Evolutionary conservation across 2,888 invertebrate genomes (phyloP), one percentile per base, ranked within the genome.

Genomic region (Pherbina coryleti): DNA sequence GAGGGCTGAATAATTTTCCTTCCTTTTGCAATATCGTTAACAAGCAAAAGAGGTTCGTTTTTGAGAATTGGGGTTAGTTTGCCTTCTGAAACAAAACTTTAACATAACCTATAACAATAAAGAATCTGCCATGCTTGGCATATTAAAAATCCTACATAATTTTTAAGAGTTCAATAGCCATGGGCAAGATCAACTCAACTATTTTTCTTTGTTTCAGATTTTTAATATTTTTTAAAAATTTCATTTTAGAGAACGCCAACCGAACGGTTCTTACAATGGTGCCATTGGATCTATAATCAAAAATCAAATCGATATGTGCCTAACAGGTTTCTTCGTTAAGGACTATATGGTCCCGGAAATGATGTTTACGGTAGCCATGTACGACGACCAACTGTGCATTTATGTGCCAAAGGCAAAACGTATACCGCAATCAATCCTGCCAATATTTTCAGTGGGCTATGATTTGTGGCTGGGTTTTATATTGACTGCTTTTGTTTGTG

Each of bases 241-340:
- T 51, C 28, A 73, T 70, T 0, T 60, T 64, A 87, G 87, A 3
- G 85, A 86, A 72, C 84, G 87, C 7, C 78, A 75, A 49, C 57
- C 81, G 0, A 84, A 90, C 80, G 90, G 90, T 8, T 85, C 86
- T 9, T 88, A 88, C 51, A 90, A 86, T 25, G 90, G 91, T 2
- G 89, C 86, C 8, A 86, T 91, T 11, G 89, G 88, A n/a, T 88
- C 88, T 9, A 83, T 90, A 11, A 82, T 89, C 2, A 84, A 82
- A 8, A 85, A 86, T 22, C 85, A 88, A 64, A 82, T 88, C 70
- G 91, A 91, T 79, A 85, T 90, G 17, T 87, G 88, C 53, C 78
- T 90, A 53, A 90, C 90, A 0, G 89, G 89, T 22, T 88, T 89
- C 79, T 91, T 91, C 79, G 86, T 90, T 14, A 91, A 90, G 82